These are phyloP conservation scores for Mayetiola destructor DNA, from an alignment of 2,888 invertebrate genomes.

Conservation along the genomic window DNA sequence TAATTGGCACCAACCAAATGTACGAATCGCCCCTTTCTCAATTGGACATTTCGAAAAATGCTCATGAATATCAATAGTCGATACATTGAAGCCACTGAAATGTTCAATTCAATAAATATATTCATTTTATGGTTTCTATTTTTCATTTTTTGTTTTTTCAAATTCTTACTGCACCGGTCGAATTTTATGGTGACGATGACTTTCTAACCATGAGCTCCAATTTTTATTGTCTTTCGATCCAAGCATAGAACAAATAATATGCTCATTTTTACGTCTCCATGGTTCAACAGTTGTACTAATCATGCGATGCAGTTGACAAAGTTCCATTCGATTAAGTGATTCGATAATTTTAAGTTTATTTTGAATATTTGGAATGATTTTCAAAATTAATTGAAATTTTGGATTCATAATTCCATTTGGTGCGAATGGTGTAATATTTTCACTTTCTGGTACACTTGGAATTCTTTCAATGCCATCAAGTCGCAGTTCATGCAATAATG, in stretches of 20 bases:
- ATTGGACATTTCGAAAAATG: conserved; percentile 41
- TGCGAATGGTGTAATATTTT: conserved; percentile 41
- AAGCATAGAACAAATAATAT: conserved; percentile 37
- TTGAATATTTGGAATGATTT: conserved; percentile 40
- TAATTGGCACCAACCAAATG: conserved; percentile 23
- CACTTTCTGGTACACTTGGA: conserved; percentile 34
- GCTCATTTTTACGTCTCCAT: conserved; percentile 46
- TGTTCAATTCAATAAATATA: no score
- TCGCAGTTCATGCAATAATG: conserved; percentile 40
- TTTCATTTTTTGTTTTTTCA: no score
- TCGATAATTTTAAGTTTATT: conserved; percentile 26
- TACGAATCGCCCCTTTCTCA: conserved; percentile 49
- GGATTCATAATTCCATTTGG: conserved; percentile 45
- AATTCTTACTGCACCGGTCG: no score
- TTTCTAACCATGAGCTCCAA: no score
- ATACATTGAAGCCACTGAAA: no score
- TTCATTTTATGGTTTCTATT: no score
- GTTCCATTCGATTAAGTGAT: conserved; percentile 35
- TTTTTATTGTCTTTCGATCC: background rate
- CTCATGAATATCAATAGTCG: no score
- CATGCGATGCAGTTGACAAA: conserved; percentile 41
- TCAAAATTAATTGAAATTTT: conserved; percentile 44
- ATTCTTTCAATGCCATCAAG: conserved; percentile 46
- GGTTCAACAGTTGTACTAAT: conserved; percentile 43
- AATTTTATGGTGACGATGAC: no score